Percentiles rank a stretch among this genome's conserved stretches.
These are phyloP conservation scores for Thermophis baileyi DNA, from an alignment of 2,113 vertebrate genomes.

Conservation along the genomic window DNA sequence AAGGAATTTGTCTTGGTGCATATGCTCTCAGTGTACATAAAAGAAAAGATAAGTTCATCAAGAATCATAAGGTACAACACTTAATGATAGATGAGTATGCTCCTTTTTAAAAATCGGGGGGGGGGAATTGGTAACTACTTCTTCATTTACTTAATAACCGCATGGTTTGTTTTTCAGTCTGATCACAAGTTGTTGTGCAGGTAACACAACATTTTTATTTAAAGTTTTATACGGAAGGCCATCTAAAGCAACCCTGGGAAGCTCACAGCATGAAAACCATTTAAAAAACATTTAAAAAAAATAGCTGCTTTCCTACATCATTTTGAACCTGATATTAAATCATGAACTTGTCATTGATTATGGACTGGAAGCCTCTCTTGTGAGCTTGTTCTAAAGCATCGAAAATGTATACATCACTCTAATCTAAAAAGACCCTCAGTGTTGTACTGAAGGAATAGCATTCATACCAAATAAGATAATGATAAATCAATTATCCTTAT, in stretches of 20 bases:
- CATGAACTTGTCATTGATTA: neutral
- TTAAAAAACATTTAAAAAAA: neutral
- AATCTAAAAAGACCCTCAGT: neutral
- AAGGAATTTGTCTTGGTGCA: too few species aligned
- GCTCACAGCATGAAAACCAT: neutral
- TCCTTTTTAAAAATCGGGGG: too few species aligned
- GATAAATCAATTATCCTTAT: neutral
- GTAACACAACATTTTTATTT: neutral
- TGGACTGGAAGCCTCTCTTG: neutral
- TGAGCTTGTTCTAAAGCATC: neutral
- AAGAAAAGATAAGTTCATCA: too few species aligned
- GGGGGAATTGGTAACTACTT: neutral
- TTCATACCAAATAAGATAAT: neutral
- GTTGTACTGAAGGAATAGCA: neutral
- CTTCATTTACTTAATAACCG: neutral
- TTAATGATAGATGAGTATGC: too few species aligned
- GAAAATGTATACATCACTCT: neutral
- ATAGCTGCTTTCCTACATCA: neutral
- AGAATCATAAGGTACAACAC: too few species aligned
- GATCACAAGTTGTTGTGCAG: neutral
- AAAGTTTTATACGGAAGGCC: neutral
- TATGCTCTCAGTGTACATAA: too few species aligned
- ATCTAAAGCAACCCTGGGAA: neutral
- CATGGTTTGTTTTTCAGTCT: neutral
- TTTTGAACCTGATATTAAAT: neutral